These are phyloP conservation scores for Polypedilum vanderplanki DNA, from an alignment of 1,140 invertebrate species.

Conservation along the genomic window DNA sequence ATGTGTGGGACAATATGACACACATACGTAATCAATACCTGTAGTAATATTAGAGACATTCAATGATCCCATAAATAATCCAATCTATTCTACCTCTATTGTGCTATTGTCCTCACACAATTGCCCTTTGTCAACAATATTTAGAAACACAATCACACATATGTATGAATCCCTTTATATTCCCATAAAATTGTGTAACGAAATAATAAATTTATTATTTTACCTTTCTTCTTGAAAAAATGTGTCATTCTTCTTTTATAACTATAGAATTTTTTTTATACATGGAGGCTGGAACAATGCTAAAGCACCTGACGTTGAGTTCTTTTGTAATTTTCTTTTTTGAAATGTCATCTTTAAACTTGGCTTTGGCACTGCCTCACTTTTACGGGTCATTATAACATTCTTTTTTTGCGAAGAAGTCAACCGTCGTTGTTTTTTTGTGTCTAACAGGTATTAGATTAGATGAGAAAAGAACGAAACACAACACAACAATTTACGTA, in stretches of 20 bases:
- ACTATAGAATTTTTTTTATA: not conserved
- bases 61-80: conserved; percentile 11
- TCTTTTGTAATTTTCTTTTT: not conserved
- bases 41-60: not conserved
- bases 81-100: not conserved
- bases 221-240: not conserved
- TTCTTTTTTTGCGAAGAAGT: conserved; percentile 2
- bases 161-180: no score
- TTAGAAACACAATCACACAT: not conserved
- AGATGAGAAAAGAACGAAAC: not conserved
- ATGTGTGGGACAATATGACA: not conserved
- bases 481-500: not conserved
- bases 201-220: not conserved
- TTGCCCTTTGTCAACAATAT: conserved; percentile 16
- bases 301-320: not conserved
- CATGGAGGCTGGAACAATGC: not conserved
- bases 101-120: not conserved
- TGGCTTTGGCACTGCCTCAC: not conserved
- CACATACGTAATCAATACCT: not conserved
- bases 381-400: not conserved
- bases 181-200: conserved; percentile 26
- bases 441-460: not conserved
- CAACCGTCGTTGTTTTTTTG: not conserved
- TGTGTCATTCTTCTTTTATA: not conserved
- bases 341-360: not conserved